These are phyloP conservation scores for Hyphantria cunea DNA, from an alignment of 1,140 invertebrate genomes.

Conservation along the genomic window DNA sequence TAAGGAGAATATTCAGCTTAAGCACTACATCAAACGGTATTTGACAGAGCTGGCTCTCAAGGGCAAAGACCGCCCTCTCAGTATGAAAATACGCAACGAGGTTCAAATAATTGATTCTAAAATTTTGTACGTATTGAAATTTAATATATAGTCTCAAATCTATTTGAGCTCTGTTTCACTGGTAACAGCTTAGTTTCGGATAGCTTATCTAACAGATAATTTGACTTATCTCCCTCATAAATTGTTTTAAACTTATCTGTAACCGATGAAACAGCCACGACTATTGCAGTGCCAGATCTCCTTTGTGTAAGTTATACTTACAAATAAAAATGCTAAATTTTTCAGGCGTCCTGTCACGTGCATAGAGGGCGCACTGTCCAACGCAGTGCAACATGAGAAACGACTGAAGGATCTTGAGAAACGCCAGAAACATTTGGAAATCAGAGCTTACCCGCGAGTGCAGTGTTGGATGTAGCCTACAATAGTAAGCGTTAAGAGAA, in stretches of 20 bases:
- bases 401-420: constrained; percentile 59
- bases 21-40: constrained; percentile 74
- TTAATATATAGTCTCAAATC: constrained; percentile 3
- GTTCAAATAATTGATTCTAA: constrained; percentile 49
- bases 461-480: constrained; percentile 56
- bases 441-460: constrained; percentile 58
- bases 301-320: no score
- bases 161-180: no score
- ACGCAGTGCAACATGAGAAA: constrained; percentile 74
- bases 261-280: no score
- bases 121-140: constrained; percentile 43
- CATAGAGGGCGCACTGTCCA: constrained; percentile 74
- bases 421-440: constrained; percentile 48
- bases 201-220: no score
- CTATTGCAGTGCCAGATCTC: no score
- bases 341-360: constrained; percentile 71
- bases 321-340: no score
- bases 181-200: no score
- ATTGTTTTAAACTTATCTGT: no score
- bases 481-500: no score
- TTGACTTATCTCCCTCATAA: no score
- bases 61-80: constrained; percentile 60
- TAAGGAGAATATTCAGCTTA: constrained; percentile 74
- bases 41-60: constrained; percentile 73
- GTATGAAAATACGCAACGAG: constrained; percentile 59